Percentiles rank a stretch among this genome's conserved stretches.
These are phyloP conservation scores for Caenorhabditis uteleia DNA, from an alignment of 2,888 invertebrate genomes.

Conservation along the genomic window DNA sequence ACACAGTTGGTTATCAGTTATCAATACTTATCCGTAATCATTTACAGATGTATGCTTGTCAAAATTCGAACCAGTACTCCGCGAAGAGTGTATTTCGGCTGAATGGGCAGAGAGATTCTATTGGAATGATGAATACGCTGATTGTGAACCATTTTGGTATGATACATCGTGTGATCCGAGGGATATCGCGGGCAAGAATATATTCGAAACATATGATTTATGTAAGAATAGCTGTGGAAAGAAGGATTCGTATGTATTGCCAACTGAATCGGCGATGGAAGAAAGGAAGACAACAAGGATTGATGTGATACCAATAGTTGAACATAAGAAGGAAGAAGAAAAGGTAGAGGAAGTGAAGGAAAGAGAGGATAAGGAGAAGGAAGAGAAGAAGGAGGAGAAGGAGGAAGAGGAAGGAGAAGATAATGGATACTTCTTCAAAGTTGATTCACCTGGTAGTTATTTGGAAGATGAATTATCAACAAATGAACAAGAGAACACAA, in stretches of 20 bases:
- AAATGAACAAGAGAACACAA: too few species aligned
- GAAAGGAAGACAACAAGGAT: not conserved
- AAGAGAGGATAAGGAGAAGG: not conserved
- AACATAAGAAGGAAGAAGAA: not conserved
- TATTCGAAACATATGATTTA: slow-evolving; percentile 37
- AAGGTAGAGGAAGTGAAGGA: not conserved
- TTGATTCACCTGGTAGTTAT: not conserved
- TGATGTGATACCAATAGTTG: slow-evolving; percentile 10
- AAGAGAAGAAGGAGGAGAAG: slow-evolving; percentile 1
- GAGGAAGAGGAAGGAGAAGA: slow-evolving; percentile 4
- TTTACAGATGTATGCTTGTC: slow-evolving; percentile 33
- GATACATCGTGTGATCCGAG: slow-evolving; percentile 58
- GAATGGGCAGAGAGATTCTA: slow-evolving; percentile 50
- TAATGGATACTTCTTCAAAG: slow-evolving; percentile 18
- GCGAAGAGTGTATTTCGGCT: slow-evolving; percentile 47
- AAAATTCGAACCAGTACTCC: slow-evolving; percentile 38
- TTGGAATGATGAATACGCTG: slow-evolving; percentile 39
- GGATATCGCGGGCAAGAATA: slow-evolving; percentile 44
- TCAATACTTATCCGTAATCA: not conserved
- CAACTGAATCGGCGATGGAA: slow-evolving; percentile 2
- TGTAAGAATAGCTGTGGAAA: slow-evolving; percentile 26
- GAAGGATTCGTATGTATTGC: slow-evolving; percentile 2
- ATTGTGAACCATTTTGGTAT: slow-evolving; percentile 67
- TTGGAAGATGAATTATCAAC: slow-evolving; percentile 5
- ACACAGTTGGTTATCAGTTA: slow-evolving; percentile 13